These are phyloP conservation scores for Campoletis raptor DNA, from an alignment of 2,888 invertebrate genomes.

Conservation along the genomic window DNA sequence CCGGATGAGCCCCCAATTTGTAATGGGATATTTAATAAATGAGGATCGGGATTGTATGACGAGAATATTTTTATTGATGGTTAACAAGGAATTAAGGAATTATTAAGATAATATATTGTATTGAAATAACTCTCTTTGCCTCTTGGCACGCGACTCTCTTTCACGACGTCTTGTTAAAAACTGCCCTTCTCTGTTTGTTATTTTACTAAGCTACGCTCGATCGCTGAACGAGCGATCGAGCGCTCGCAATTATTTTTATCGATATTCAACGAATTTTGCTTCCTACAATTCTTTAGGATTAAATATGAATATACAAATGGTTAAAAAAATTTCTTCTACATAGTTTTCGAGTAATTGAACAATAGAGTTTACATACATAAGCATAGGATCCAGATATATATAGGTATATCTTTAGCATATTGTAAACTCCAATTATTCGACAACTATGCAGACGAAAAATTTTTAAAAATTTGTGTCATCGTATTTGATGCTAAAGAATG, in stretches of 20 bases:
- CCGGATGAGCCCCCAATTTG: constrained; percentile 7
- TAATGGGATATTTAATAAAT: constrained; percentile 15
- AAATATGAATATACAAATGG: no score
- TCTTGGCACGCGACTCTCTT: not conserved
- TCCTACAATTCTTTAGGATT: not conserved
- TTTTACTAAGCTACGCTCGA: not conserved
- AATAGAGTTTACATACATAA: no score
- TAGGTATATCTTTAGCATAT: no score
- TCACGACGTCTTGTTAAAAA: not conserved
- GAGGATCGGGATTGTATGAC: constrained; percentile 5
- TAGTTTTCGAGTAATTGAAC: no score
- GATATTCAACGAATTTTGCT: not conserved
- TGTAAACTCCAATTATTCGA: no score
- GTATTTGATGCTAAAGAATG: no score
- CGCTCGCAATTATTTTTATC: not conserved
- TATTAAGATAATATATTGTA: not conserved
- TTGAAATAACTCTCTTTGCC: not conserved
- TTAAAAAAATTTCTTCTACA: no score
- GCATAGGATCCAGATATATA: no score
- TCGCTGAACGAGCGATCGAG: not conserved
- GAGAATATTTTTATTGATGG: constrained; percentile 1
- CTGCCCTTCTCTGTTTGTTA: no score
- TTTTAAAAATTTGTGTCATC: no score
- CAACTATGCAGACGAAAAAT: no score
- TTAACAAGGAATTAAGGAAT: not conserved